Evolutionary conservation across 2,113 vertebrate species (phyloP), one percentile per base, ranked within the genome.

Genomic region (Varanus salvator): DNA sequence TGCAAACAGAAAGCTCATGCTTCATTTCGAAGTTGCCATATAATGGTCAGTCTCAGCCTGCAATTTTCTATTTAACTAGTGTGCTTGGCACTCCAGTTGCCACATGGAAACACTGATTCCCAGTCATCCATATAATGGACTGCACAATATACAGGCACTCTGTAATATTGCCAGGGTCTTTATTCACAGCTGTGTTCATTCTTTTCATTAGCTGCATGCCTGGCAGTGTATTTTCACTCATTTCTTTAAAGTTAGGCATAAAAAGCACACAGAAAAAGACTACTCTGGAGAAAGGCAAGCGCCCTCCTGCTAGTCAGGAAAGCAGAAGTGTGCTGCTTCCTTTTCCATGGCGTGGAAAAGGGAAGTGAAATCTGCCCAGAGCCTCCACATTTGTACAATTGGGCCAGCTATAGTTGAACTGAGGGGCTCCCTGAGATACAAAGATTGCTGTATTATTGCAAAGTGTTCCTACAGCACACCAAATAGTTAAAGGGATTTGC

Each of bases 61-160:
- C 23, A 92, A 80, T 87, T 94, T 92, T 94, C 89, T 93, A 27
- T 91, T 95, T 94, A 93, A 93, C 54, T 89, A 86, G 75, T 85
- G 48, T 78, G 21, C n/a, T 92, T 94, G 87, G 66, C 90, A 84
- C 84, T 82, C 71, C 0, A 0, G 54, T 87, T 80, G n/a, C 74
- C 50, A 80, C 87, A 85, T 21, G 75, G 89, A 93, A 93, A 91
- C 54, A 81, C 0, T 64, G 89, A 91, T 93, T 92, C 85, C 80
- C 71, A 88, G 77, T 89, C 89, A 92, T 78, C 89, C 86, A 78
- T 92, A 84, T 86, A 88, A 64, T 85, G 19, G n/a, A 83, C 44
- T 34, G 7, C 44, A 54, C 17, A 6, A 74, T 87, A 44, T 77
- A 80, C 11, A 89, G 54, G 6, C 60, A 87, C 77, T 75, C 78